Percentiles rank a stretch among this genome's conserved stretches.
Conservation (phyloP, 2,113 vertebrate species). For the Octodon degus region DNA sequence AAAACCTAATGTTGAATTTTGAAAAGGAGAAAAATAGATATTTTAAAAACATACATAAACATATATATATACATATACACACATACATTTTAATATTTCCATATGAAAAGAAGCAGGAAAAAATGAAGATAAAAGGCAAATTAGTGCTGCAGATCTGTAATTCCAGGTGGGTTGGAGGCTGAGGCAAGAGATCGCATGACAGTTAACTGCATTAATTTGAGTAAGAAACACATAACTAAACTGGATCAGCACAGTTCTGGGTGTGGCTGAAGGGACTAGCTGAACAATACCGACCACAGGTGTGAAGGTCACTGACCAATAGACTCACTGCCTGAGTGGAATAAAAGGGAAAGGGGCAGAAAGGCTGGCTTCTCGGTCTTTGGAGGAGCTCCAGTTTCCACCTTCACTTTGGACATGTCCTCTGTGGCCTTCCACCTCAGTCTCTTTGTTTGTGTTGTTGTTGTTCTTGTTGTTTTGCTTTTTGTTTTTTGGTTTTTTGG, state of each 20-base stretch:
- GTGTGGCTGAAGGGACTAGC: neutral
- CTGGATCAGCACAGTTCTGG: neutral
- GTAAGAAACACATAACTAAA: neutral
- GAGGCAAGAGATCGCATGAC: neutral
- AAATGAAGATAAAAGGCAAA: constrained; percentile 15
- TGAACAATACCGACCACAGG: neutral
- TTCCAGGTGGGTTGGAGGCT: neutral
- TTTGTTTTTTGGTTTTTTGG: too few relatives aligned
- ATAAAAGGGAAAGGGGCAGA: neutral
- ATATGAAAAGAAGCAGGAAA: neutral
- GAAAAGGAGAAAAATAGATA: neutral
- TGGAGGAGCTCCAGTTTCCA: neutral
- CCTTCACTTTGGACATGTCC: neutral
- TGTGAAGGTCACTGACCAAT: neutral
- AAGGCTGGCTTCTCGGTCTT: neutral
- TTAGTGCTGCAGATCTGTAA: neutral
- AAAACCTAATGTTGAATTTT: constrained; percentile 8
- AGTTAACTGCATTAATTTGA: neutral
- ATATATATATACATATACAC: neutral
- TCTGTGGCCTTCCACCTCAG: neutral
- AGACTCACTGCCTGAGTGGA: neutral
- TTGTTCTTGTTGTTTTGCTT: too few relatives aligned
- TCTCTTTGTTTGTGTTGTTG: too few relatives aligned
- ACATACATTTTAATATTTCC: neutral
- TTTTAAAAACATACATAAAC: neutral